phyloP scores from a whole-genome alignment of 2,797 vertebrate genomes.

The Apodemus agrarius region DNA sequence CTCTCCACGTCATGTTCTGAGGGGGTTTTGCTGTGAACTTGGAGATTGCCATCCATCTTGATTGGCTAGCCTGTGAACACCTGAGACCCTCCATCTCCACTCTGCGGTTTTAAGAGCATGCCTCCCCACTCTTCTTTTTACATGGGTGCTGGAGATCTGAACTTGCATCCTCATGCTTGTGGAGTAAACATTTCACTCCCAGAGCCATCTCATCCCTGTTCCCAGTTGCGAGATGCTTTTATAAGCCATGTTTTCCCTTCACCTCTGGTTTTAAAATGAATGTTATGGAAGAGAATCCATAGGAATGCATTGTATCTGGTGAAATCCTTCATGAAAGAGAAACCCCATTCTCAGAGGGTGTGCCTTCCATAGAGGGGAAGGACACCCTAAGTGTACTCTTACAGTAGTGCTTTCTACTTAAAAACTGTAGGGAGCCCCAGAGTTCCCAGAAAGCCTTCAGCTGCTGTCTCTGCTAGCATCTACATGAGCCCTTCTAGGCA shows the following conservation, averaged over 20 bases:
- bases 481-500: neutral
- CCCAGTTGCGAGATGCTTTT: neutral
- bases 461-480: neutral
- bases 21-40: neutral
- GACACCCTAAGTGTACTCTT: neutral
- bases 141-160: neutral
- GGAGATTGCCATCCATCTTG: neutral
- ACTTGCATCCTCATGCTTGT: neutral
- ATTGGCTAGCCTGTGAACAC: neutral
- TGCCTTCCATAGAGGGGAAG: neutral
- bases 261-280: constrained; percentile 39
- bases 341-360: neutral
- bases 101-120: neutral
- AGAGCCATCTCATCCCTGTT: neutral
- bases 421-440: neutral
- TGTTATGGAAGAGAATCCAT: neutral
- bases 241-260: constrained; percentile 9
- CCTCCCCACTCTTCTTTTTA: neutral
- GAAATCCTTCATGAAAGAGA: neutral
- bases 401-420: neutral
- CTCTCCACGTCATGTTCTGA: neutral
- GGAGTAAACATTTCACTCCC: neutral
- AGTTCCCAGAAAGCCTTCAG: neutral
- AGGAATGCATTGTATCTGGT: neutral
- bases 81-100: neutral